phyloP scores from a whole-genome alignment of 2,113 vertebrate species.

The Tapirus terrestris region DNA sequence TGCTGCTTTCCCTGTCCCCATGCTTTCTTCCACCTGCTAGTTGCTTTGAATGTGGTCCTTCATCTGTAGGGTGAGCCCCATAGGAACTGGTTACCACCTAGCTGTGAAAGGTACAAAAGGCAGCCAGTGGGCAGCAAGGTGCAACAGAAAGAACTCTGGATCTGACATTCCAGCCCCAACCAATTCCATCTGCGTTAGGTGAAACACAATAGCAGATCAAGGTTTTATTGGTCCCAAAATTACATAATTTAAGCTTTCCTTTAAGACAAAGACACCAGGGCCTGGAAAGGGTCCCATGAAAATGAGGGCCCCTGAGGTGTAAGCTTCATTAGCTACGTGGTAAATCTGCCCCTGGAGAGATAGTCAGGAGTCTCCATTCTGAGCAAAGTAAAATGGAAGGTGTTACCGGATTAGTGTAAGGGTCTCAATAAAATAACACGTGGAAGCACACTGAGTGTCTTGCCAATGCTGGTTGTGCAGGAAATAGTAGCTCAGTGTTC shows the following conservation, averaged over 20 bases:
- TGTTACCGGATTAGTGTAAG: not conserved
- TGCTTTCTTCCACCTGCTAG: not conserved
- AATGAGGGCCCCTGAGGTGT: not conserved
- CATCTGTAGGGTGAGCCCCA: not conserved
- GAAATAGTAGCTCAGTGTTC: not conserved
- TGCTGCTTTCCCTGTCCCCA: not conserved
- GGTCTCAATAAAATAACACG: not conserved
- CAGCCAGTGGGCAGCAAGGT: not conserved
- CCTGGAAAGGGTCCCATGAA: not conserved
- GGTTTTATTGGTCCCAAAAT: not conserved
- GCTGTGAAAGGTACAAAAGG: not conserved
- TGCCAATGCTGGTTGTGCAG: not conserved
- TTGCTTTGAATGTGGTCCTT: not conserved
- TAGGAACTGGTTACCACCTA: not conserved
- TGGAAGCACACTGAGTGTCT: not conserved
- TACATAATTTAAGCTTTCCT: not conserved
- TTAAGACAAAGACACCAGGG: not conserved
- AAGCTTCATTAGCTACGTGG: not conserved
- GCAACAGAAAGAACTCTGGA: not conserved
- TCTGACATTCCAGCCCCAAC: not conserved
- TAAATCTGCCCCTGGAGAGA: not conserved
- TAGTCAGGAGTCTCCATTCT: not conserved
- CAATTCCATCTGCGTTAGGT: not conserved
- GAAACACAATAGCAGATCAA: not conserved
- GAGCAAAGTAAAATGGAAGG: not conserved